phyloP scores from a whole-genome alignment of 2,888 invertebrate species.

The Fragum whitleyi region DNA sequence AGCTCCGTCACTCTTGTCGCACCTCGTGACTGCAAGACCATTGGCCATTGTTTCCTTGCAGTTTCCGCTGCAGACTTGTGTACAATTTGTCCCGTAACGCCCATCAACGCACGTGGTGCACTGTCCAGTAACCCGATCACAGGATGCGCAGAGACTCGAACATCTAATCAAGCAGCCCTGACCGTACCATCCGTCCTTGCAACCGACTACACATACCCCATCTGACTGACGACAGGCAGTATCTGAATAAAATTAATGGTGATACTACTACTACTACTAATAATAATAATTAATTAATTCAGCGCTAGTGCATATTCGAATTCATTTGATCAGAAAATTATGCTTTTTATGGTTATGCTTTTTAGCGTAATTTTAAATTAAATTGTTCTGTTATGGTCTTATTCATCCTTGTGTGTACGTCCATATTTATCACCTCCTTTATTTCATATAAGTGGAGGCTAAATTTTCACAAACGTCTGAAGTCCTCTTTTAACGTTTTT shows the following conservation, averaged over 20 bases:
- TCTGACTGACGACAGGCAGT: constrained; percentile 41
- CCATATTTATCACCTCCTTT: no score
- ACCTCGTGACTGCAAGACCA: not conserved
- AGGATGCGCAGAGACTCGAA: constrained; percentile 29
- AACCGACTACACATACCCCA: constrained; percentile 40
- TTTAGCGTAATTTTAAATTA: no score
- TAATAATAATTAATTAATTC: no score
- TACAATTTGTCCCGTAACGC: constrained; percentile 43
- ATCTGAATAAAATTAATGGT: constrained; percentile 20
- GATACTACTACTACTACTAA: no score
- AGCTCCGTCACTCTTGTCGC: constrained; percentile 40
- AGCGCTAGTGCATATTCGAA: no score
- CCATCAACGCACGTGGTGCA: constrained; percentile 44
- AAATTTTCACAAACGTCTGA: no score
- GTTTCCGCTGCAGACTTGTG: constrained; percentile 44
- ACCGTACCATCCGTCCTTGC: constrained; percentile 50
- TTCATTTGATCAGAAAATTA: no score
- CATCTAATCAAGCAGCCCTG: constrained; percentile 29
- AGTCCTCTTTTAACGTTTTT: no score
- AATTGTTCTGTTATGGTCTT: no score
- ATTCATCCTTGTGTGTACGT: no score
- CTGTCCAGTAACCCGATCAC: constrained; percentile 33
- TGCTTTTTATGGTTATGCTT: no score
- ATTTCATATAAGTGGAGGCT: no score
- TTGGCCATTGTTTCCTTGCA: constrained; percentile 18